These are phyloP conservation scores for Poecilia velifera DNA, from an alignment of 2,797 vertebrate species.

Conservation along the genomic window DNA sequence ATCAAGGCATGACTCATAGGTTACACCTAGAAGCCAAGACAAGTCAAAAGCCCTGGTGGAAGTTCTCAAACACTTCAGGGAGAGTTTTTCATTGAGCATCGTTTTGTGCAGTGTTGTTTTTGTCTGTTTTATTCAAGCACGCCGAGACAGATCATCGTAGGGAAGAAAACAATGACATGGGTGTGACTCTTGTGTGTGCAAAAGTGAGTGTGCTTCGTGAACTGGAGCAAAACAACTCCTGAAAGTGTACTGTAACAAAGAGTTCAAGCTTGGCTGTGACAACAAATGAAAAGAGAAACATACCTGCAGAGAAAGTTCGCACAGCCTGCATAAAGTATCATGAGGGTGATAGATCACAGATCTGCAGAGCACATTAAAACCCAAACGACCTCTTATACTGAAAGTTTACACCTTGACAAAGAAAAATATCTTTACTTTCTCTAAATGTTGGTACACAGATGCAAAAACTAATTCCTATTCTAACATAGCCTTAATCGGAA, in stretches of 20 bases:
- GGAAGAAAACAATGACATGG: constrained; percentile 27
- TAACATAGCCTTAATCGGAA: constrained; percentile 20
- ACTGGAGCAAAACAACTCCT: constrained; percentile 47
- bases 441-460: constrained; percentile 19
- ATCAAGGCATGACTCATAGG: constrained; percentile 58
- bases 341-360: not conserved
- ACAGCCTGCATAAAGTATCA: constrained; percentile 20
- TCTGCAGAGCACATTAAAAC: constrained; percentile 17
- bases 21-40: constrained; percentile 42
- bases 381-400: constrained; percentile 24
- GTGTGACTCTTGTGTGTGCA: constrained; percentile 35
- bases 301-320: constrained; percentile 34
- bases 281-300: constrained; percentile 40
- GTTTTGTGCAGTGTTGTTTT: constrained; percentile 10
- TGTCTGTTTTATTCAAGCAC: constrained; percentile 12
- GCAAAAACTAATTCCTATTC: constrained; percentile 16
- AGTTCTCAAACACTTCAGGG: constrained; percentile 29
- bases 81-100: constrained; percentile 18
- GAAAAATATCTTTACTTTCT: constrained; percentile 15
- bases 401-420: constrained; percentile 17
- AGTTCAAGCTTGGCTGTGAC: constrained; percentile 41
- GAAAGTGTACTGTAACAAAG: constrained; percentile 51
- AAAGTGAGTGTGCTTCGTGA: constrained; percentile 2
- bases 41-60: constrained; percentile 35
- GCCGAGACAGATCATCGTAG: constrained; percentile 32